Evolutionary conservation across 2,797 vertebrate species (phyloP).

Genomic region (Carcharodon carcharias): DNA sequence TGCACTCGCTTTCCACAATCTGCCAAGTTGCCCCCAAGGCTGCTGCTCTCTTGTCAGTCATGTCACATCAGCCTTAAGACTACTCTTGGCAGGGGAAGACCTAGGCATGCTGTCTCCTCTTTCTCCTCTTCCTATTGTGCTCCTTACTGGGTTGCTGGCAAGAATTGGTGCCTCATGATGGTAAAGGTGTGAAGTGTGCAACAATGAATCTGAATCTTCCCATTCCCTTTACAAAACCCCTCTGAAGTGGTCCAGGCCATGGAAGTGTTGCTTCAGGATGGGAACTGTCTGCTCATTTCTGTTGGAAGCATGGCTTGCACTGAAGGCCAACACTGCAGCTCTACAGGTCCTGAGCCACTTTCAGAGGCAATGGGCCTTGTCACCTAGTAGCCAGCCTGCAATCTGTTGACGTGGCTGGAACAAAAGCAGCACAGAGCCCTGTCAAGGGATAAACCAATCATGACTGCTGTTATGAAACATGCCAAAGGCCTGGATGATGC

Average conservation of each 20-base stretch:
- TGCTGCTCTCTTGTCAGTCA: no score
- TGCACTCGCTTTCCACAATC: no score
- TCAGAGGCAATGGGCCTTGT: not conserved
- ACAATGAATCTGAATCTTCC: not conserved
- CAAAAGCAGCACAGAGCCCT: not conserved
- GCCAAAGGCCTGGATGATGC: not conserved
- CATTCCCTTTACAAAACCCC: not conserved
- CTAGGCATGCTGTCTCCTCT: not conserved
- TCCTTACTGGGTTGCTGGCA: not conserved
- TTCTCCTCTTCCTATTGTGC: not conserved
- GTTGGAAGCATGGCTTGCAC: not conserved
- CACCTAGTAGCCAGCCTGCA: not conserved
- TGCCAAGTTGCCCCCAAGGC: no score
- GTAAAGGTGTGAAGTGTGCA: no score
- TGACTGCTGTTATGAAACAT: not conserved
- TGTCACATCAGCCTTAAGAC: not conserved
- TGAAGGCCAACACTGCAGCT: not conserved
- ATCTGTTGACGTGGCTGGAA: not conserved
- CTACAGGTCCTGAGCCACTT: not conserved
- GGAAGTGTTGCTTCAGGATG: not conserved
- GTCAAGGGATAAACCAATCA: not conserved
- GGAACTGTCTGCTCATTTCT: not conserved
- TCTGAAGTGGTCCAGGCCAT: not conserved
- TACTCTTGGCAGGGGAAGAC: not conserved
- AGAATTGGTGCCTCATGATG: no score